Evolutionary conservation across 2,888 invertebrate genomes (phyloP), one percentile per base, ranked within the genome.

Genomic region (Gryllus longicercus): DNA sequence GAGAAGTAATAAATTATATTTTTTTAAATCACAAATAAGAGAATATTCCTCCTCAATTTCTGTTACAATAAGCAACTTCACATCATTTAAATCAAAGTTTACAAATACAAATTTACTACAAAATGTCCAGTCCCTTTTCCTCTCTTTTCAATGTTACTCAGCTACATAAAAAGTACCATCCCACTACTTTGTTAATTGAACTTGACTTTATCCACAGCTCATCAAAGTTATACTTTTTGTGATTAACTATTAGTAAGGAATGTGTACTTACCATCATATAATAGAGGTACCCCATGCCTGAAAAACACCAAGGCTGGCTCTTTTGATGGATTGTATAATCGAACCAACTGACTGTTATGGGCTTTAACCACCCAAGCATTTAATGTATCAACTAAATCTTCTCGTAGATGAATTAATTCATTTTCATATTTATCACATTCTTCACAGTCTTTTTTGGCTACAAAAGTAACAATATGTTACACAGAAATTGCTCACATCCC

Each of bases 241-340:
- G n/a, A 78, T 78, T 78, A 74, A 75, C 11, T 18, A 21, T 79
- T 38, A 75, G 51, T 50, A 11, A 23, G 16, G 21, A 78, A 51
- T 78, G 50, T 10, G 2, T 75, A 82, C 84, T 86, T 89, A 93
- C 94, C 94, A 87, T 92, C 91, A 84, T 94, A 96, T 0, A 96
- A 87, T 79, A 96, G 87, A 51, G 96, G 95, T 83, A 95, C 90
- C 75, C 95, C 95, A 86, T 94, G 93, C 84, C 96, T 89, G 85
- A 96, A 95, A 87, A 94, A 96, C 0, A 96, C 91, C 74, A 95
- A 85, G 0, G 92, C 91, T 5, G 95, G 95, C 85, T 95, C 85
- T 84, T 92, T 92, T 25, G 90, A 89, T 0, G 94, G 92, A 85
- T 91, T 92, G 84, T 95, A 95, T 1, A 95, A 88, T 77, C 92